Conservation (phyloP, 2,797 vertebrate species). For the Chelidonichthys spinosus region DNA sequence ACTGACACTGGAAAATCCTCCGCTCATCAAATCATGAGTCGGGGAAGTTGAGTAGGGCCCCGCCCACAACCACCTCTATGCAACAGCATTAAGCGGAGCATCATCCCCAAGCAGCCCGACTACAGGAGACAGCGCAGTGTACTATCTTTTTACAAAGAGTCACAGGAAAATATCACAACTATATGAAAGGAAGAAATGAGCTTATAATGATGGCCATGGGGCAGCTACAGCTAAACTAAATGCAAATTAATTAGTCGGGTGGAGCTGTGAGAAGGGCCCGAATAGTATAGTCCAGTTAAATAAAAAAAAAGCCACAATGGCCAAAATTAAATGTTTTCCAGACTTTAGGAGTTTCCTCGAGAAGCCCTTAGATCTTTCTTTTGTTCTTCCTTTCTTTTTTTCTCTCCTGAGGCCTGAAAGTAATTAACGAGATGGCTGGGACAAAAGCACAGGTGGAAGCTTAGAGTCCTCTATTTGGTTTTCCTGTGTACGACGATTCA, state of each 20-base stretch:
- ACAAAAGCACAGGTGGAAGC: conserved; percentile 78
- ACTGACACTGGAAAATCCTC: conserved; percentile 83
- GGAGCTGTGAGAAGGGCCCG: conserved; percentile 57
- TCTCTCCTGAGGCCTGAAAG: conserved; percentile 66
- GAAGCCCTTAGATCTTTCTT: conserved; percentile 26
- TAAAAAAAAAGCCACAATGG: conserved; percentile 62
- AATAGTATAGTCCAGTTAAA: conserved; percentile 44
- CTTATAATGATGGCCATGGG: neutral
- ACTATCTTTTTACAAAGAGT: neutral
- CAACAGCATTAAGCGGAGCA: conserved; percentile 57
- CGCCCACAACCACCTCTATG: conserved; percentile 67
- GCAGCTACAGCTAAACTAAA: conserved; percentile 30
- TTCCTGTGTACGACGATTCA: conserved; percentile 44
- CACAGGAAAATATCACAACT: neutral
- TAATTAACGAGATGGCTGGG: conserved; percentile 74
- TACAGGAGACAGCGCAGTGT: conserved; percentile 26
- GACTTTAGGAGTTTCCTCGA: conserved; percentile 65
- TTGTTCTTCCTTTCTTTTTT: neutral
- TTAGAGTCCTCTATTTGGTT: conserved; percentile 61
- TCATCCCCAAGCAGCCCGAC: conserved; percentile 50
- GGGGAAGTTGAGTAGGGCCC: conserved; percentile 74
- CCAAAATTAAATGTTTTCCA: conserved; percentile 80
- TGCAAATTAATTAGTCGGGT: conserved; percentile 53
- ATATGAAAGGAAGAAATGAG: neutral
- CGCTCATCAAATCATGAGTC: conserved; percentile 86